These are phyloP conservation scores for Berghia stephanieae DNA, from an alignment of 1,140 invertebrate species.

Conservation along the genomic window DNA sequence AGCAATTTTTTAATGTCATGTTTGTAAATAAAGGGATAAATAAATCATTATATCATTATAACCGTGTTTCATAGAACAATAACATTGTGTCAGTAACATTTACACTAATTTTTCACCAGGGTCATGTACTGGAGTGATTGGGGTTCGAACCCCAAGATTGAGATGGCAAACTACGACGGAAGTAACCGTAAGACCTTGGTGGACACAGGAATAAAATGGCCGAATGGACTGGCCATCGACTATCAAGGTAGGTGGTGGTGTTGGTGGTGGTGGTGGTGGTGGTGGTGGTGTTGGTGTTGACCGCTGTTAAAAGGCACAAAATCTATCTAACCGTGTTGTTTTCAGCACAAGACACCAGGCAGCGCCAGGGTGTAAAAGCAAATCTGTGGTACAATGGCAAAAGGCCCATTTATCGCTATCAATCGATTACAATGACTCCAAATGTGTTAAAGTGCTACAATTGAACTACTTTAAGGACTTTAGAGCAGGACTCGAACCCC, in stretches of 20 bases:
- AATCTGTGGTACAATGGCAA: too few species aligned
- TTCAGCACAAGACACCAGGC: too few species aligned
- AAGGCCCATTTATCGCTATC: too few species aligned
- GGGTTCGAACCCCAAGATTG: conserved; percentile 67
- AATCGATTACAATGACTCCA: too few species aligned
- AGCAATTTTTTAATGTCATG: too few species aligned
- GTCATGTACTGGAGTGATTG: conserved; percentile 69
- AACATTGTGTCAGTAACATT: background rate
- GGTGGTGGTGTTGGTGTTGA: background rate
- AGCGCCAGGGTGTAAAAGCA: too few species aligned
- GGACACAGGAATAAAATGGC: conserved; percentile 69
- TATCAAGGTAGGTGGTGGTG: conserved; percentile 31
- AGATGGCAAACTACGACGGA: conserved; percentile 67
- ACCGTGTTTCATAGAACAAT: background rate
- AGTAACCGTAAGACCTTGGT: conserved; percentile 65
- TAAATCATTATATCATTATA: background rate
- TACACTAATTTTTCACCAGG: conserved; percentile 40
- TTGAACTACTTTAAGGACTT: too few species aligned
- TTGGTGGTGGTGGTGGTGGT: background rate
- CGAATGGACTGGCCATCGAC: conserved; percentile 76
- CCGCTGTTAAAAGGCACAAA: too few species aligned
- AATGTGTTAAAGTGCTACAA: too few species aligned
- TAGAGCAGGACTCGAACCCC: too few species aligned
- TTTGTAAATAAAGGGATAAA: too few species aligned
- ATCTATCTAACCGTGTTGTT: too few species aligned